These are phyloP conservation scores for Ahaetulla prasina DNA, from an alignment of 2,113 vertebrate species.

Conservation along the genomic window DNA sequence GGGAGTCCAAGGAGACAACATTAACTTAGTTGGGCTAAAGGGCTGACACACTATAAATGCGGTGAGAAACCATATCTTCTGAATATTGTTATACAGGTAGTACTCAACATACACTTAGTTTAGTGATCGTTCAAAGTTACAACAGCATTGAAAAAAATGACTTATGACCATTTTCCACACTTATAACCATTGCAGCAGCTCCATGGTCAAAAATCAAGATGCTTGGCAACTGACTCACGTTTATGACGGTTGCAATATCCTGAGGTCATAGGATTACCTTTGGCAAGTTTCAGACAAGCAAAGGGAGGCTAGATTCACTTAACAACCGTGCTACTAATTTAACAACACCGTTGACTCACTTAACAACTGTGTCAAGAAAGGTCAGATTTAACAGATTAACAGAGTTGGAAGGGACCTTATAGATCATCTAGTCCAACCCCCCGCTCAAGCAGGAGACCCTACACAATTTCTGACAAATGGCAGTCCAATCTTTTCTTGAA, in stretches of 20 bases:
- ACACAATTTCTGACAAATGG: too few species aligned
- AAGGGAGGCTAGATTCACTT: neutral
- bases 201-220: neutral
- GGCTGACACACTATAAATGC: neutral
- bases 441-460: too few species aligned
- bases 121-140: neutral
- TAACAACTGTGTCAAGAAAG: neutral
- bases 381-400: too few species aligned
- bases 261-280: neutral
- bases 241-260: neutral
- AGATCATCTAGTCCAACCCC: too few species aligned
- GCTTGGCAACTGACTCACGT: neutral
- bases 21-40: neutral
- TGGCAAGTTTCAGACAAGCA: neutral
- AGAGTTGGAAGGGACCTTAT: too few species aligned
- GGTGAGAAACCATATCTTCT: neutral
- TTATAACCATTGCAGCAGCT: neutral
- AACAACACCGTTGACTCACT: neutral
- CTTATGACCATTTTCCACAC: neutral
- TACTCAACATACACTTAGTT: neutral
- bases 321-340: neutral
- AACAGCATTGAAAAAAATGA: neutral
- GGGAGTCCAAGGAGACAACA: neutral
- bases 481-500: too few species aligned
- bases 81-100: neutral